These are phyloP conservation scores for Turnix velox DNA, from an alignment of 2,113 vertebrate genomes.

Conservation along the genomic window DNA sequence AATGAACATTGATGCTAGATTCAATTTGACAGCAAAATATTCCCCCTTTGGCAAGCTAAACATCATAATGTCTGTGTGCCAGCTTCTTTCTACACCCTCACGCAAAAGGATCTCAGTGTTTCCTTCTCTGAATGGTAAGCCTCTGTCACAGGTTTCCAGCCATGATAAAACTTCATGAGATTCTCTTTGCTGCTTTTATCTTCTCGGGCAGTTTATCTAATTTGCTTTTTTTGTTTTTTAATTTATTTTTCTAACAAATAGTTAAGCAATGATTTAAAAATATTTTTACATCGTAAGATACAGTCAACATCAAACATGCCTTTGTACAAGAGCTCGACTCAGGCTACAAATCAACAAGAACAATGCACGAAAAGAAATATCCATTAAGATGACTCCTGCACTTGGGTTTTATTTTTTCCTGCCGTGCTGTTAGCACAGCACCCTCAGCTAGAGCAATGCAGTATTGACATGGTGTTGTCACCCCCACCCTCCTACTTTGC, in stretches of 20 bases:
- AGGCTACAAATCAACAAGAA: slow-evolving; percentile 86
- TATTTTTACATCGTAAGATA: slow-evolving; percentile 79
- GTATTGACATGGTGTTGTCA: slow-evolving; percentile 15
- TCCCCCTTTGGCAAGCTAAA: not conserved
- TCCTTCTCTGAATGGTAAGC: not conserved
- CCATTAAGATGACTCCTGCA: slow-evolving; percentile 70
- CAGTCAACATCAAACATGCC: slow-evolving; percentile 84
- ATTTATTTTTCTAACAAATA: slow-evolving; percentile 76
- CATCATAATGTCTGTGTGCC: not conserved
- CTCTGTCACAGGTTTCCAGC: not conserved
- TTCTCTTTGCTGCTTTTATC: slow-evolving; percentile 23
- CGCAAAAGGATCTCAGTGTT: not conserved
- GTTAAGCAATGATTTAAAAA: slow-evolving; percentile 78
- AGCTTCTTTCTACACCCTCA: not conserved
- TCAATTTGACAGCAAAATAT: slow-evolving; percentile 2
- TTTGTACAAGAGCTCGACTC: slow-evolving; percentile 82
- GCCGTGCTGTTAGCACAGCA: slow-evolving; percentile 28
- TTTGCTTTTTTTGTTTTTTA: slow-evolving; percentile 67
- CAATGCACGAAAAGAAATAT: slow-evolving; percentile 78
- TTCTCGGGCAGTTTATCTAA: slow-evolving; percentile 28
- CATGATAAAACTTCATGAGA: not conserved
- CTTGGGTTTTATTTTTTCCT: slow-evolving; percentile 17
- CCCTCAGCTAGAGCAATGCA: slow-evolving; percentile 55
- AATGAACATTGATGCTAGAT: not conserved
- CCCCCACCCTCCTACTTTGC: not conserved